Base-by-base conservation (phyloP, 2,113 vertebrate genomes). In the Apodemus speciosus region DNA sequence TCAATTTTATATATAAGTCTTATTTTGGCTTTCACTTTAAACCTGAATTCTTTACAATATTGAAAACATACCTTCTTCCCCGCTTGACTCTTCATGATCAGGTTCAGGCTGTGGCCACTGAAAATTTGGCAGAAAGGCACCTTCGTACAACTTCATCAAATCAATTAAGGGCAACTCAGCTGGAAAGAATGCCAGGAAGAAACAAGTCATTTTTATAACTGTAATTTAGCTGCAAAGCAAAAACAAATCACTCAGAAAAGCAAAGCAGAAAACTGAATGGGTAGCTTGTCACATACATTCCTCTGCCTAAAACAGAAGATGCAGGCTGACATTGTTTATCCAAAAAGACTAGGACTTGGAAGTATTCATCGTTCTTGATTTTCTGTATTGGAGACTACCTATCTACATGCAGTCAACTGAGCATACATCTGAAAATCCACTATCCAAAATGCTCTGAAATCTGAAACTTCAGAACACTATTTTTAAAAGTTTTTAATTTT, bases 101-200 rank as follows among this genome's bases (percentile, higher is more conserved):
- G 97, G 97, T 71, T 98, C 98, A 0, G 98, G 98, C 71, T 98
- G 98, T 7, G 99, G 99, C 99, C 99, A 99, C 84, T 99, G 98
- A 95, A 99, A 99, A 92, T 96, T 97, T 35, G 99, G 99, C 66
- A 98, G 98, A 79, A 99, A 99, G 88, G 99, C 99, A 35, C 99
- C 99, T 93, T 99, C 99, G 21, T 99, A 99, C 96, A 99, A 98
- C 97, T 99, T 99, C 85, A 99, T 94, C 97, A 99, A 95, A 68
- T 99, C 98, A 91, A 99, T 98, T 95, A 99, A 95, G 68, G 99
- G 99, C 97, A 99, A 96, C 96, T 99, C 99, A 96, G 99, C 99
- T 99, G 84, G 56, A 97, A 43, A 38, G 56, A 38, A 81, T 77
- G 10, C 2, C 0, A 95, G 56, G 10, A 62, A 88, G 27, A 51